Evolutionary conservation across 92 coral and sea anemone genomes (phyloP).

Genomic region (Blastomussa wellsi): DNA sequence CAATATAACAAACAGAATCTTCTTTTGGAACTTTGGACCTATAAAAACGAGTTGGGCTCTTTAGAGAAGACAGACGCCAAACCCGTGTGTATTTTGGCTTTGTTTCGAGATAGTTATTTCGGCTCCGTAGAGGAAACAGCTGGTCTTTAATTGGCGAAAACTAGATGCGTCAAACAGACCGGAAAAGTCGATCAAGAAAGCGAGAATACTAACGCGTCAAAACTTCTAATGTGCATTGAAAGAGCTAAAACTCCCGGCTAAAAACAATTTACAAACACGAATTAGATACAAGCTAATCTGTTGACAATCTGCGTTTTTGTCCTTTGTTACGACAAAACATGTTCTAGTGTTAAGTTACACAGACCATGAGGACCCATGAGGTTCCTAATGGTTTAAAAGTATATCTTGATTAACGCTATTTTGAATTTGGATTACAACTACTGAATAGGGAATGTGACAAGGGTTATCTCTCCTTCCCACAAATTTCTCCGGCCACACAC

Average conservation of each 20-base stretch:
- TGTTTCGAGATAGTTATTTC: conserved; percentile 35
- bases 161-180: conserved; percentile 59
- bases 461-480: conserved; percentile 25
- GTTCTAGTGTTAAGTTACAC: conserved; percentile 41
- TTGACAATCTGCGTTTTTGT: conserved; percentile 33
- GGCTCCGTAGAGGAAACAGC: conserved; percentile 43
- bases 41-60: not conserved
- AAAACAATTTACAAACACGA: conserved; percentile 41
- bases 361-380: conserved; percentile 7
- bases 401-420: conserved; percentile 43
- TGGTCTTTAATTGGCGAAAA: conserved; percentile 62
- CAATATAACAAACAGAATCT: not conserved
- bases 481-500: conserved; percentile 41
- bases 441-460: conserved; percentile 40
- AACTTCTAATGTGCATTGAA: conserved; percentile 31
- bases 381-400: conserved; percentile 41
- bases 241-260: conserved; percentile 30
- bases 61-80: conserved; percentile 1
- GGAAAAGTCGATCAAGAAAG: conserved; percentile 56
- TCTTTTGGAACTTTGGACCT: not conserved
- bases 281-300: conserved; percentile 38
- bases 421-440: conserved; percentile 36
- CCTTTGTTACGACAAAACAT: conserved; percentile 31
- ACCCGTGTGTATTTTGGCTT: not conserved
- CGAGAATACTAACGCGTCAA: conserved; percentile 41